Conservation (phyloP, 2,888 invertebrate species). For the Eristalis pertinax region DNA sequence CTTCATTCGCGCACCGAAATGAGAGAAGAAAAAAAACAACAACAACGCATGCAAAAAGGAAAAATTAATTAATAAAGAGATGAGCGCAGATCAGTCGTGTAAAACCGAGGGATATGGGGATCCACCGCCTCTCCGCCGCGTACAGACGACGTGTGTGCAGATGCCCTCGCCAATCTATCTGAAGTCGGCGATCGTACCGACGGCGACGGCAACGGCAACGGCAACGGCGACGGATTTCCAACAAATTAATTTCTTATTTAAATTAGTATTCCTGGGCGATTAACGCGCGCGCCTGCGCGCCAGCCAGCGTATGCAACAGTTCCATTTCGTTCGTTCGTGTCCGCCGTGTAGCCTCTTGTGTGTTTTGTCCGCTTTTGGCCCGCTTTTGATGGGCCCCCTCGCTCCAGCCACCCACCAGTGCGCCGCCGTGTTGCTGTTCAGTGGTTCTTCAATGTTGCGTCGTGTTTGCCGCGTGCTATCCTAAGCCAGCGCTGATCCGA, state of each 20-base stretch:
- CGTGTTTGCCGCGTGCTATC: background rate
- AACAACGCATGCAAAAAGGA: too few relatives aligned
- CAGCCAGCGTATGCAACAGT: constrained; percentile 28
- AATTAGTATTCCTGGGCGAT: constrained; percentile 60
- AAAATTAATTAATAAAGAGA: constrained; percentile 67
- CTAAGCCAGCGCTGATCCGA: constrained; percentile 19
- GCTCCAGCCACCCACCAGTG: background rate
- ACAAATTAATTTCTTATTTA: constrained; percentile 69
- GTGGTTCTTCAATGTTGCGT: constrained; percentile 18
- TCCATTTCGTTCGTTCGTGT: constrained; percentile 47
- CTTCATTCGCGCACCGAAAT: background rate
- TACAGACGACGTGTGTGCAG: background rate
- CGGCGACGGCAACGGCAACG: background rate
- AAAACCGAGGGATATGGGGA: constrained; percentile 6
- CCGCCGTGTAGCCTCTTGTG: constrained; percentile 3
- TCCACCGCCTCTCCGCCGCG: too few relatives aligned
- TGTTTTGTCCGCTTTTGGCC: background rate
- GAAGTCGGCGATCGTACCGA: constrained; percentile 18
- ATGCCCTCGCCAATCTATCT: constrained; percentile 20
- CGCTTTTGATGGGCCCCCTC: background rate
- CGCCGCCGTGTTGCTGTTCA: background rate
- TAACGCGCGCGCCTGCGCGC: constrained; percentile 56
- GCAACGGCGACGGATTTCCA: constrained; percentile 32
- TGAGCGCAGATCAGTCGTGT: constrained; percentile 63
- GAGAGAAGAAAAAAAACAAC: background rate